phyloP scores from a whole-genome alignment of 2,113 vertebrate species.

The Microtus richardsoni region DNA sequence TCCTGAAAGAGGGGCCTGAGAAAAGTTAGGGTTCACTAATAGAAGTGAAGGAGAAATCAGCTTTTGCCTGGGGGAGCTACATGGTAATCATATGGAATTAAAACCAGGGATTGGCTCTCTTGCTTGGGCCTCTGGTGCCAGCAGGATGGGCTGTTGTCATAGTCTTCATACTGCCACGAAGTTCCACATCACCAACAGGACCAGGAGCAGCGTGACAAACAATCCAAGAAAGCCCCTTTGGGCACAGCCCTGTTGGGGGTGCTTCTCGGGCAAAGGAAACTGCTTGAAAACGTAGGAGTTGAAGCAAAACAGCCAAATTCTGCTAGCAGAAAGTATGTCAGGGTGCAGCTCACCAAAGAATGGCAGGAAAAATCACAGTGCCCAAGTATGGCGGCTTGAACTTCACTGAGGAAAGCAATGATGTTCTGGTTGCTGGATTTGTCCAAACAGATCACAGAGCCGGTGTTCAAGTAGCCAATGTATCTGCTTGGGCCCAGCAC shows the following conservation, averaged over 20 bases:
- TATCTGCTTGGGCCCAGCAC: background rate
- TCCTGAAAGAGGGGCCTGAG: background rate
- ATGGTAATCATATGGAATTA: background rate
- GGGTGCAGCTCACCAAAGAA: background rate
- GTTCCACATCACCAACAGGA: background rate
- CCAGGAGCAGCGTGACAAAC: background rate
- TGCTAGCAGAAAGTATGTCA: background rate
- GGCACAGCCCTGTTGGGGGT: background rate
- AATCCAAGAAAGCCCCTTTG: background rate
- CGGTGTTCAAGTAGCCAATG: background rate
- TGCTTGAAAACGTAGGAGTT: background rate
- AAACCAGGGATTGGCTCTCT: background rate
- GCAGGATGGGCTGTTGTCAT: background rate
- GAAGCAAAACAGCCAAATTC: background rate
- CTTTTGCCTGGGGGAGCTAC: background rate
- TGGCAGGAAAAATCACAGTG: background rate
- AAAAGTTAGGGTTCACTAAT: background rate
- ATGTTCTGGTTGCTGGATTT: background rate
- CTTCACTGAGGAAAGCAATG: background rate
- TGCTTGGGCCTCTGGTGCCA: background rate
- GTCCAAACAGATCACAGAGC: background rate
- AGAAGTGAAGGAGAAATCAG: slow-evolving; percentile 6
- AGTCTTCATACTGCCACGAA: background rate
- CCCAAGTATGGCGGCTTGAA: background rate
- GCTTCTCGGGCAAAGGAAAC: background rate